Evolutionary conservation across 2,113 vertebrate genomes (phyloP).

Genomic region (Copsychus sechellarum): DNA sequence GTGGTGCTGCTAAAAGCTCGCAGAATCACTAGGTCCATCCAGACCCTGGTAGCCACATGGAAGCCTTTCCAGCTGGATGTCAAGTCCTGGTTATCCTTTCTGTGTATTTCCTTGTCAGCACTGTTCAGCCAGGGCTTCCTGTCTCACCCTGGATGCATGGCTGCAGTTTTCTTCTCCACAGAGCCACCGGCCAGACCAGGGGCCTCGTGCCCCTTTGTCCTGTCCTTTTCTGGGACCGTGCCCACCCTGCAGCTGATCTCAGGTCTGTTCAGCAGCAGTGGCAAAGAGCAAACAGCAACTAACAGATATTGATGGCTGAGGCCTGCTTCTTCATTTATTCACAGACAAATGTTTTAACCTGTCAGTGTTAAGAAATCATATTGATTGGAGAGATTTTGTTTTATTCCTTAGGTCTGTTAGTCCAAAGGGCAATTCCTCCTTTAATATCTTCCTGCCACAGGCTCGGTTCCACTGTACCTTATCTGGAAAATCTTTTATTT

Average conservation of each 20-base stretch:
- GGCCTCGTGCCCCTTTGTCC: not conserved
- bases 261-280: not conserved
- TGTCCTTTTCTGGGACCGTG: not conserved
- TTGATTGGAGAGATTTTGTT: not conserved
- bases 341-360: conserved; percentile 15
- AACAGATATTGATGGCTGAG: not conserved
- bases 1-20: not conserved
- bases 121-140: not conserved
- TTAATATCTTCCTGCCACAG: not conserved
- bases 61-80: not conserved
- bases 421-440: not conserved
- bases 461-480: not conserved
- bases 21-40: not conserved
- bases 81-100: not conserved
- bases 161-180: not conserved
- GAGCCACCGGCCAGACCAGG: not conserved
- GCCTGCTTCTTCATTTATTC: not conserved
- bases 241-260: not conserved
- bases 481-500: conserved; percentile 11
- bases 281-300: not conserved
- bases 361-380: not conserved
- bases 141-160: not conserved
- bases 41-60: not conserved
- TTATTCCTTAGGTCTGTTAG: conserved; percentile 18
- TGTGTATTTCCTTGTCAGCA: not conserved